Percentiles rank a stretch among this genome's conserved stretches.
These are phyloP conservation scores for Drosophila willistoni DNA, from an alignment of 1,140 invertebrate species.

Conservation along the genomic window DNA sequence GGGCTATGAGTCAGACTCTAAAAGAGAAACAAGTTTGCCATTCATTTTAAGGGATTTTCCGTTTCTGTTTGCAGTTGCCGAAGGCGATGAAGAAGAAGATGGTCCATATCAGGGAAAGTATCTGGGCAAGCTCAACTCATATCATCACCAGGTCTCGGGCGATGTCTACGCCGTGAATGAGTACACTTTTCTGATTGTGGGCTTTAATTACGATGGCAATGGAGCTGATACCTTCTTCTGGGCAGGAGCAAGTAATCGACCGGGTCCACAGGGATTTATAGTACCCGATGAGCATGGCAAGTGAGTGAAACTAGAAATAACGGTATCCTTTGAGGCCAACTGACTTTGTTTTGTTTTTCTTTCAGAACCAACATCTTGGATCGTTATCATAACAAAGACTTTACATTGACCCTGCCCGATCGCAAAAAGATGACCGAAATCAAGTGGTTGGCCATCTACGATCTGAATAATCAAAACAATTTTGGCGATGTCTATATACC, in stretches of 20 bases:
- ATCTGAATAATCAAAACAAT: conserved; percentile 92
- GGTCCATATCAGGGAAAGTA: conserved; percentile 91
- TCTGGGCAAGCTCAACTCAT: conserved; percentile 94
- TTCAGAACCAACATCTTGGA: conserved; percentile 92
- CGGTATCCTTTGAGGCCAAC: not conserved
- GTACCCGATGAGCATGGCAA: conserved; percentile 94
- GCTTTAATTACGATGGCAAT: conserved; percentile 96
- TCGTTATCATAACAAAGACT: conserved; percentile 93
- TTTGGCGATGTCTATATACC: conserved; percentile 96
- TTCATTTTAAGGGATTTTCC: conserved; percentile 5
- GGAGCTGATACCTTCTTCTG: conserved; percentile 96
- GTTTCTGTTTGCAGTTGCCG: conserved; percentile 38
- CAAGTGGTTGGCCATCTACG: conserved; percentile 96
- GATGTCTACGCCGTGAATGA: conserved; percentile 96
- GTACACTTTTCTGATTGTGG: conserved; percentile 91
- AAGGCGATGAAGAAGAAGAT: conserved; percentile 86
- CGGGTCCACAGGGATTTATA: conserved; percentile 95
- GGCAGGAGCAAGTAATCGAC: conserved; percentile 93
- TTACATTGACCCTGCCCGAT: conserved; percentile 92
- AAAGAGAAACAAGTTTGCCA: conserved; percentile 39
- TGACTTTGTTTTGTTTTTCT: conserved; percentile 3
- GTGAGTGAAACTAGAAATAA: conserved; percentile 84
- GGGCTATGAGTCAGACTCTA: conserved; percentile 48
- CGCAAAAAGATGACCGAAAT: conserved; percentile 94
- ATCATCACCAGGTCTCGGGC: conserved; percentile 94